Evolutionary conservation across 2,113 vertebrate genomes (phyloP), one percentile per base, ranked within the genome.

Genomic region (Rhabdornis inornatus): DNA sequence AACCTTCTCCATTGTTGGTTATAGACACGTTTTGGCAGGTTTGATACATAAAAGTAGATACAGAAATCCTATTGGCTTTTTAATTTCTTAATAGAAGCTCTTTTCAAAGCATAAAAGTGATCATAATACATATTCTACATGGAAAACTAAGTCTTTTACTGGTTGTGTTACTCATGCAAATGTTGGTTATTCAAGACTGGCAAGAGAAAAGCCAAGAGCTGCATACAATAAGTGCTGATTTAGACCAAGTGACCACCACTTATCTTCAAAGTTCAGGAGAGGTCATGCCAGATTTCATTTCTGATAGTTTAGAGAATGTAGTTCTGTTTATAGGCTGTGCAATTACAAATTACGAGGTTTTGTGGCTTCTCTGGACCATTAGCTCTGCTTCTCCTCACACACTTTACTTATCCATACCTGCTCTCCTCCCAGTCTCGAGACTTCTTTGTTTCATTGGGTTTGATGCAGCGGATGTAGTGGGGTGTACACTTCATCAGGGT

Each of bases 381-480:
- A 45, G 47, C 44, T 60, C n/a, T 45, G 19, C 35, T 71, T 42
- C 15, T 69, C 33, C 30, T 85, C 8, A 20, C 15, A 3, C 5
- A 12, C 9, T 15, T 31, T 13, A 21, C 40, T 28, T 4, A 33
- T 25, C 50, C 92, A 10, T 95, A 99, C 99, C 99, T 99, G 96
- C 99, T 99, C 92, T 99, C 99, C 80, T 99, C 99, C 99, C 99
- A 99, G 98, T 99, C 99, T 77, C 95, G 98, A 89, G 99, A 97
- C 95, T 99, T 99, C 98, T 99, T 99, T 33, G 99, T 99, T 95
- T 99, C 99, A 3, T 99, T 99, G 7, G 99, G 99, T 94, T 99
- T 99, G 98, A 99, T 99, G 96, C 99, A 99, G 89, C 99, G 99
- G 95, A 99, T 99, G 94, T 99, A 99, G 94, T 99, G 99, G 6